Evolutionary conservation across 2,797 vertebrate species (phyloP).

Genomic region (Hybognathus amarus): DNA sequence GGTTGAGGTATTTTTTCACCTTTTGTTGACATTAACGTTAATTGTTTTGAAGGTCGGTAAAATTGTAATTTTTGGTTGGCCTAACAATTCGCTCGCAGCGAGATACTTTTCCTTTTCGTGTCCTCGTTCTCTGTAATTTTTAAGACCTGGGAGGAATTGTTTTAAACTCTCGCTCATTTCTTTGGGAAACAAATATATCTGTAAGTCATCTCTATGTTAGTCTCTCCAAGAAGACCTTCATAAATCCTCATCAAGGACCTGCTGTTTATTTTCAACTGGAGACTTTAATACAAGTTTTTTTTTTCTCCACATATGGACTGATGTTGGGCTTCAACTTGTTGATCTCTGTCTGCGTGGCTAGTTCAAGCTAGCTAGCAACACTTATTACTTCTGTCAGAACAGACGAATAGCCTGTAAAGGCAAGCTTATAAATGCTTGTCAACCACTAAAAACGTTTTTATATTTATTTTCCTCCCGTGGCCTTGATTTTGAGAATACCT

Average conservation of each 20-base stretch:
- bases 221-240: background rate
- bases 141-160: background rate
- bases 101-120: background rate
- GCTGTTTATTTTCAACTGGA: conserved; percentile 16
- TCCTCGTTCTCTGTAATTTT: background rate
- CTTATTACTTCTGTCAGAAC: conserved; percentile 49
- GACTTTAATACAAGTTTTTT: conserved; percentile 21
- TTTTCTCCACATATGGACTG: conserved; percentile 62
- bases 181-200: background rate
- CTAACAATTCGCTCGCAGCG: conserved; percentile 36
- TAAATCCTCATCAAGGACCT: background rate
- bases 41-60: conserved; percentile 48
- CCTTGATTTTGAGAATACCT: conserved; percentile 62
- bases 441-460: conserved; percentile 65
- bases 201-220: background rate
- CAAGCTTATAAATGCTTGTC: conserved; percentile 72
- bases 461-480: conserved; percentile 42
- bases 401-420: conserved; percentile 12
- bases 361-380: conserved; percentile 66
- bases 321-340: conserved; percentile 82
- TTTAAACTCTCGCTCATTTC: background rate
- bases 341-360: conserved; percentile 68
- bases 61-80: conserved; percentile 33
- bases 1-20: conserved; percentile 19
- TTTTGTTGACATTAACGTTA: conserved; percentile 31